Conservation (phyloP, 1,140 invertebrate genomes). For the Drosophila mojavensis region DNA sequence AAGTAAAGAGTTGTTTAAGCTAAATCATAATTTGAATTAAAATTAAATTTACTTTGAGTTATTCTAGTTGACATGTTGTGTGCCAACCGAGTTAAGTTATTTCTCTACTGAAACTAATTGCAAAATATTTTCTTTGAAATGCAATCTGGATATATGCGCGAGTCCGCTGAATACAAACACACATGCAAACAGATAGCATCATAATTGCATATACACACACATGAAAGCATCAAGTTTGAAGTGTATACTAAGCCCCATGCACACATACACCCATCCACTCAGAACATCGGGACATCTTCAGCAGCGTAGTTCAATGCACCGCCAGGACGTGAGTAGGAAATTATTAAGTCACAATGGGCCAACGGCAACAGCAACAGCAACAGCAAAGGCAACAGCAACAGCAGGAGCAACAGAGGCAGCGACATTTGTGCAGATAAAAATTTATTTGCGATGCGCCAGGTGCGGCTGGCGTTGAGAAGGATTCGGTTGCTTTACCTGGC, state of each 20-base stretch:
- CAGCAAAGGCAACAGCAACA: conserved; percentile 35
- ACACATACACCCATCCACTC: background rate
- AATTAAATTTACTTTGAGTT: background rate
- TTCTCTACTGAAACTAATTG: conserved; percentile 39
- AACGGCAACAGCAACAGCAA: conserved; percentile 39
- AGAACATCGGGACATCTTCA: conserved; percentile 20
- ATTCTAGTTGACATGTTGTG: conserved; percentile 3
- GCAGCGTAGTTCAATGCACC: conserved; percentile 70
- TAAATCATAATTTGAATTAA: background rate
- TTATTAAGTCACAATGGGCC: conserved; percentile 79
- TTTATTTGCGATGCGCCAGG: conserved; percentile 53
- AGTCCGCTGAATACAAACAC: background rate
- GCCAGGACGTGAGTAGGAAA: conserved; percentile 73
- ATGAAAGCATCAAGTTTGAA: conserved; percentile 23
- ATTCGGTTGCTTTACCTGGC: conserved; percentile 6
- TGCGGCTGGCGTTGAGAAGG: conserved; percentile 24
- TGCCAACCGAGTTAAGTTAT: background rate
- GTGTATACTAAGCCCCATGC: background rate
- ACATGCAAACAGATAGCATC: conserved; percentile 15
- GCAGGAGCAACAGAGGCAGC: conserved; percentile 49
- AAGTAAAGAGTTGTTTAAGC: background rate
- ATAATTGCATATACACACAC: conserved; percentile 30
- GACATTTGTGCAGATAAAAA: conserved; percentile 61
- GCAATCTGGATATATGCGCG: background rate
- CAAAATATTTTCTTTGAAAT: conserved; percentile 48